Conservation (phyloP, 2,113 vertebrate species). For the Microcebus griseorufus region DNA sequence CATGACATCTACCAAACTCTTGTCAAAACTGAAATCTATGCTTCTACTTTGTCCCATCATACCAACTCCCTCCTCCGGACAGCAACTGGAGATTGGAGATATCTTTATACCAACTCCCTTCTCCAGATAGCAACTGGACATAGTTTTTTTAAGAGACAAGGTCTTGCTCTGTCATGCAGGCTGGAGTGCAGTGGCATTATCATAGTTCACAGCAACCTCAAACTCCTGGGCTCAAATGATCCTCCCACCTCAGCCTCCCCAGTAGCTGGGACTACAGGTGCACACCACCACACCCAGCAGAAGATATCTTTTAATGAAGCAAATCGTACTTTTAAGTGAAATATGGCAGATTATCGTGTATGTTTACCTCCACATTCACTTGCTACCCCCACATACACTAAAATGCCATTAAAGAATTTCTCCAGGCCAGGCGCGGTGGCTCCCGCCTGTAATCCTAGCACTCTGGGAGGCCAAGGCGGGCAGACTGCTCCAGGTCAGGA, state of each 20-base stretch:
- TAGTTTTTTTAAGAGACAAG: too few species aligned
- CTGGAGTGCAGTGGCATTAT: too few species aligned
- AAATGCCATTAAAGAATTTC: background rate
- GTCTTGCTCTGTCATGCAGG: background rate
- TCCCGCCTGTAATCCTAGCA: too few species aligned
- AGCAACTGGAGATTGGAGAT: background rate
- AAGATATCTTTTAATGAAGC: background rate
- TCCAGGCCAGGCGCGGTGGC: too few species aligned
- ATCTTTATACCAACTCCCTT: background rate
- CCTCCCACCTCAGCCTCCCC: background rate
- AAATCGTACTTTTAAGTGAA: background rate
- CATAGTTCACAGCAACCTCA: too few species aligned
- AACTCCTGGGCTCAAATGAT: background rate
- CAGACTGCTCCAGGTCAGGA: too few species aligned
- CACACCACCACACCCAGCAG: background rate
- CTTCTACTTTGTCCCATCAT: background rate
- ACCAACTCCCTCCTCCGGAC: background rate
- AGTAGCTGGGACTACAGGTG: background rate
- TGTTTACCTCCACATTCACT: background rate
- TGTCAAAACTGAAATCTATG: background rate
- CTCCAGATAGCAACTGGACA: background rate
- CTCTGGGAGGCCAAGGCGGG: too few species aligned
- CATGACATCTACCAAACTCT: background rate
- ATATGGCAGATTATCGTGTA: background rate
- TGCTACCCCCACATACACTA: background rate